Percentiles rank a stretch among this genome's conserved stretches.
These are phyloP conservation scores for Aleiodes alternator DNA, from an alignment of 2,888 invertebrate genomes.

Conservation along the genomic window DNA sequence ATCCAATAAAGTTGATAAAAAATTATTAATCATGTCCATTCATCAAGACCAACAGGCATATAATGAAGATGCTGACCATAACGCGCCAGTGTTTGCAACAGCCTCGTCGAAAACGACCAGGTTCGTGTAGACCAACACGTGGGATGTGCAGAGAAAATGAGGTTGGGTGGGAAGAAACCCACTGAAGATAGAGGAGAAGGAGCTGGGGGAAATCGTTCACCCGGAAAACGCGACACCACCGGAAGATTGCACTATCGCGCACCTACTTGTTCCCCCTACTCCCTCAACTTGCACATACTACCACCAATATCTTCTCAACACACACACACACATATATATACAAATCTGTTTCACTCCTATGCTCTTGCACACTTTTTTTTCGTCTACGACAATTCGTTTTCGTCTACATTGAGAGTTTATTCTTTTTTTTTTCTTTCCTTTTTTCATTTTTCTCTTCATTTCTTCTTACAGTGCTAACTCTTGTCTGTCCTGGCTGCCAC, in stretches of 20 bases:
- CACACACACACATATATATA: slow-evolving; percentile 49
- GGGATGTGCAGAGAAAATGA: slow-evolving; percentile 14
- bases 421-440: background rate
- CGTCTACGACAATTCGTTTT: slow-evolving; percentile 11
- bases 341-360: slow-evolving; percentile 62
- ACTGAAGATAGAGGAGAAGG: slow-evolving; percentile 43
- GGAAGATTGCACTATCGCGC: slow-evolving; percentile 71
- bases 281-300: slow-evolving; percentile 44
- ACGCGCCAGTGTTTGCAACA: background rate
- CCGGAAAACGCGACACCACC: slow-evolving; percentile 71
- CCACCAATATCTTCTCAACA: slow-evolving; percentile 25
- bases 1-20: no score
- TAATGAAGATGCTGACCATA: no score
- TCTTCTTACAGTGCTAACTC: slow-evolving; percentile 14
- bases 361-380: slow-evolving; percentile 17
- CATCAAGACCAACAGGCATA: no score
- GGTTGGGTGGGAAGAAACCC: background rate
- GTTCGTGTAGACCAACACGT: slow-evolving; percentile 14
- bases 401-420: background rate
- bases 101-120: background rate
- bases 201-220: slow-evolving; percentile 64
- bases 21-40: no score
- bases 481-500: slow-evolving; percentile 32
- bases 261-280: slow-evolving; percentile 67
- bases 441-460: slow-evolving; percentile 6